Base-by-base conservation (phyloP, 2,113 vertebrate genomes). In the Hemiprocne comata region DNA sequence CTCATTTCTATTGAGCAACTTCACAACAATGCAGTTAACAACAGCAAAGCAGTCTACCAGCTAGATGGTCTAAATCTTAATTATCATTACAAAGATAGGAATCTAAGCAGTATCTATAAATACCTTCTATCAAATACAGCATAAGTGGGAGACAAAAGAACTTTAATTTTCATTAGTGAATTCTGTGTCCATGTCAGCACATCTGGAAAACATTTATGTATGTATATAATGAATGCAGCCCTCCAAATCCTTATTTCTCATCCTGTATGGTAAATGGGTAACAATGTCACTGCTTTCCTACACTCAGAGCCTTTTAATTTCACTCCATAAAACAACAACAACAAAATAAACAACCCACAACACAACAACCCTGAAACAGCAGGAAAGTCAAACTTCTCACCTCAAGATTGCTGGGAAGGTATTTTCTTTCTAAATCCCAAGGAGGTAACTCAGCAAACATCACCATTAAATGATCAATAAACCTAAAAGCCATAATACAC, bases 401-500 rank as follows among this genome's bases (percentile, higher is more conserved):
- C 98, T 99, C 97, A 31, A 99, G 97, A 94, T 98, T 98, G 82
- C 97, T 95, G 24, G 98, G 97, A 57, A 93, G 90, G 86, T 99
- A 99, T 94, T 99, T 99, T 87, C 95, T 98, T 77, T 99, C 99
- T 12, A 83, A 60, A 93, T 99, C 99, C 99, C 99, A 99, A 2
- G 99, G 98, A 25, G 99, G 99, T 42, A 96, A 97, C 93, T 99
- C 99, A 95, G 97, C 98, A 98, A 99, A 99, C 99, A 99, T 99
- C 83, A 98, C 98, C 36, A 55, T 94, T 86, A 99, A 97, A 95
- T 99, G 99, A 97, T 99, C 99, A 78, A 98, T 96, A 96, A 99
- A 99, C 94, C 99, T 99, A 95, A 95, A 85, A 97, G 54, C 64
- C 90, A 94, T 90, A 91, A 87, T 8, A 87, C 8, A 81, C 50